Evolutionary conservation across 2,888 invertebrate species (phyloP), one percentile per base, ranked within the genome.

Genomic region (Pseudeuparius sepicola): DNA sequence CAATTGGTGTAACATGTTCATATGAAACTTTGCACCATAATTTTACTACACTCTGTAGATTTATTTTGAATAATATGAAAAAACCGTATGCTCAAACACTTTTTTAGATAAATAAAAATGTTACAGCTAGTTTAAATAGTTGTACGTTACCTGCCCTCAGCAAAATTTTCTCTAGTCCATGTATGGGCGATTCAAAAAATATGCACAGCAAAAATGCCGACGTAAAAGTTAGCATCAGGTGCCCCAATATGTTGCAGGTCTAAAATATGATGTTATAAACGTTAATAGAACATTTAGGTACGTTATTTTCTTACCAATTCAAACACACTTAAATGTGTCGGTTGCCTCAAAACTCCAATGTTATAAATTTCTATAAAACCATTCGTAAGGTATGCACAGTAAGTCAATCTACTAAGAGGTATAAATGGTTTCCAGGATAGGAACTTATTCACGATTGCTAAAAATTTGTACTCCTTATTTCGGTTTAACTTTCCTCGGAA

Each of bases 321-420:
- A 43, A 72, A 68, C 50, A 68, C 68, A 27, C 71, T 74, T 48
- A 79, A 66, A 50, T 74, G 71, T 26, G 68, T 57, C 1, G 77
- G 73, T 54, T 70, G 66, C 49, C 78, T 62, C 24, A 73, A 47
- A 29, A 71, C 71, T 2, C 77, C 74, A 3, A 71, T 64, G 45
- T 70, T 70, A 56, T 78, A 75, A 38, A 81, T 56, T 53, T 78
- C 79, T 0, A 82, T 67, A 13, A 80, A 61, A 3, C 81, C 81
- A 53, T 82, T 81, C 16, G 77, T 71, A 31, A 82, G 64, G 55
- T 81, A 82, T 2, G 79, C 78, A 46, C 78, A 77, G 54, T 78
- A 82, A 0, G 80, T 79, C 36, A 83, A 58, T 46, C 79, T 67
- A 42, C 78, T 75, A 11, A 81, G 61, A 0, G 79, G 78, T 15